Conservation (phyloP, 2,797 vertebrate genomes). For the Anableps anableps region DNA sequence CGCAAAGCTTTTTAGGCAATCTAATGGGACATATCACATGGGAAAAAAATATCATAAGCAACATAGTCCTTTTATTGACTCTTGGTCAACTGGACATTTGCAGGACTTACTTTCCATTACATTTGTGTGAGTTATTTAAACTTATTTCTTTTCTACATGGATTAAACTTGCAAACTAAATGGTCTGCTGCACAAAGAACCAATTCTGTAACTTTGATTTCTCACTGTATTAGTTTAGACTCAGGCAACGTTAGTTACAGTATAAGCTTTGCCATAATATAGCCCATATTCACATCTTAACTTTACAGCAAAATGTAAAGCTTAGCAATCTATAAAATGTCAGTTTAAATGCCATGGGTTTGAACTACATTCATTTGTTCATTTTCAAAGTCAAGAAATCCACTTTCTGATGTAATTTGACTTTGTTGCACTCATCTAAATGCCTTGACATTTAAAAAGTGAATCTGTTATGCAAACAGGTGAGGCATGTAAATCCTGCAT, state of each 20-base stretch:
- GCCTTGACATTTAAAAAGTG: conserved; percentile 71
- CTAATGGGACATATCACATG: no score
- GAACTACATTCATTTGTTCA: conserved; percentile 70
- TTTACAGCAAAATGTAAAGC: conserved; percentile 35
- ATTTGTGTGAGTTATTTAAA: conserved; percentile 26
- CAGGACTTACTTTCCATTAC: neutral
- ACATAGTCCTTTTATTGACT: neutral
- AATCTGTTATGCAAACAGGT: conserved; percentile 47
- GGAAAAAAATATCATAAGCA: neutral
- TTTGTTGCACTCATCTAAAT: conserved; percentile 60
- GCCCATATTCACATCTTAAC: conserved; percentile 32
- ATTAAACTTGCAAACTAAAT: conserved; percentile 7
- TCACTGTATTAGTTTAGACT: conserved; percentile 28
- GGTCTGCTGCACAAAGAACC: conserved; percentile 9
- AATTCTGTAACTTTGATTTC: conserved; percentile 46
- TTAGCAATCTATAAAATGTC: conserved; percentile 60
- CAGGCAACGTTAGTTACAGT: conserved; percentile 32
- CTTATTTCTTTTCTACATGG: conserved; percentile 10
- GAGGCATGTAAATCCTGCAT: conserved; percentile 32
- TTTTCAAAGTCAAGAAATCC: conserved; percentile 55
- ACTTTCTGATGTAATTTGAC: conserved; percentile 57
- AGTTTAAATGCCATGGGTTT: conserved; percentile 71
- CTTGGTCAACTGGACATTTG: neutral
- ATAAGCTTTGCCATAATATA: conserved; percentile 37
- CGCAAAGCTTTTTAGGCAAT: conserved; percentile 3